A percentile compares a stretch with the other conserved stretches of the same genome.
Evolutionary conservation across 2,797 vertebrate genomes (phyloP).

Genomic region (Tenualosa ilisha): DNA sequence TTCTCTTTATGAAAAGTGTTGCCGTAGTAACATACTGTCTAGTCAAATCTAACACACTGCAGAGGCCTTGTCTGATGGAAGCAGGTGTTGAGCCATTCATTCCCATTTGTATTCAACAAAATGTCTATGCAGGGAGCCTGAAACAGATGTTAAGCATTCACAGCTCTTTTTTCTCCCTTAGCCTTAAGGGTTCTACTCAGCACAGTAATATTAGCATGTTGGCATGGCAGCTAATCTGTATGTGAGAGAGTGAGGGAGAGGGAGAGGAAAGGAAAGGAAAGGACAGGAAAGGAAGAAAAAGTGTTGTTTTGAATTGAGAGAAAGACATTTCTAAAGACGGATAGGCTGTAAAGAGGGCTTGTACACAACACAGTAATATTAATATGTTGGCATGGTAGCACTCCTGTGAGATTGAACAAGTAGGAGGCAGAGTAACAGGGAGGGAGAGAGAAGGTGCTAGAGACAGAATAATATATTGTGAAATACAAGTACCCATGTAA

Average conservation of each 20-base stretch:
- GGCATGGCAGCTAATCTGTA: slow-evolving; percentile 10
- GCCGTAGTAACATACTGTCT: not conserved
- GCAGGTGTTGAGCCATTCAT: not conserved
- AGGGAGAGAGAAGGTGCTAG: not conserved
- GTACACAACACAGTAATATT: too few species aligned
- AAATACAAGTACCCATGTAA: not conserved
- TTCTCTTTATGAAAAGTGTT: not conserved
- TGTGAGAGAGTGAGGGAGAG: not conserved
- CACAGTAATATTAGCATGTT: not conserved
- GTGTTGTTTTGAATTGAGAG: not conserved
- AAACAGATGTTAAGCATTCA: not conserved
- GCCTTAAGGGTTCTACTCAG: not conserved
- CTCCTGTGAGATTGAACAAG: too few species aligned
- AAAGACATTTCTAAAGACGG: not conserved
- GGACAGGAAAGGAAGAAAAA: not conserved
- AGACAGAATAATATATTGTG: not conserved
- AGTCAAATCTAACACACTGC: not conserved
- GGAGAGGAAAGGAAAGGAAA: not conserved
- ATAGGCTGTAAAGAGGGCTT: too few species aligned
- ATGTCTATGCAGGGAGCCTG: not conserved
- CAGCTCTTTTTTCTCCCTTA: not conserved
- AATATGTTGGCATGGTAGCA: too few species aligned
- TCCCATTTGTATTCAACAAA: not conserved
- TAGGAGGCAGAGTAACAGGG: not conserved
- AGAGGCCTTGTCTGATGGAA: not conserved